Evolutionary conservation across 2,888 invertebrate genomes (phyloP), one percentile per base, ranked within the genome.

Genomic region (Pantelozetes paolii): DNA sequence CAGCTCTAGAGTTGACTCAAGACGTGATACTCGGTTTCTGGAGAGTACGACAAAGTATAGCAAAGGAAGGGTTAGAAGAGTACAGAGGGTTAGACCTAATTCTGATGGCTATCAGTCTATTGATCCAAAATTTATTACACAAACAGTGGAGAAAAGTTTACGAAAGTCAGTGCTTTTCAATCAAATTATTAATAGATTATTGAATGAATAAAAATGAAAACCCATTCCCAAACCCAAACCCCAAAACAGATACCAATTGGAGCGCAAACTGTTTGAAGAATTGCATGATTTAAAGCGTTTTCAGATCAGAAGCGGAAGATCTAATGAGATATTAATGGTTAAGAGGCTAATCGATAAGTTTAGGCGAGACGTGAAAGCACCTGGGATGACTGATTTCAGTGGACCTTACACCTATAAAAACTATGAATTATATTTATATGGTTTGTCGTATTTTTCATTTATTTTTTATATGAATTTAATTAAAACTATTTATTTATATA

Each of bases 231-330:
- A n/a, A n/a, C n/a, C n/a, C n/a, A n/a, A n/a, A n/a, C n/a, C 28
- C 11, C n/a, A 64, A 26, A 71, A 18, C 70, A 85, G 94, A 81
- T 94, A 94, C 82, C 92, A 94, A 79, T 87, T 93, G 80, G 94
- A 95, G 82, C 85, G 94, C 75, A 91, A 92, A 81, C 90, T 95
- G 79, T 94, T 96, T 82, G 93, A 95, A 81, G 94, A 95, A 82
- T 85, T 96, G 74, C 85, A 95, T 80, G 95, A 96, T 81, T 83
- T 96, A 72, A 96, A 96, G 83, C 87, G 94, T 71, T 86, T 93
- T 78, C 95, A 96, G 83, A 94, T 95, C 79, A 88, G 94, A 79
- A 90, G 92, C 42, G 92, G 91, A 70, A 89, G 91, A 82, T 87
- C 91, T 57, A 93, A 94, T 80, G 94, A 94, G 83, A 88, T 90